These are phyloP conservation scores for Patella ulyssiponensis DNA, from an alignment of 2,888 invertebrate species.

Conservation along the genomic window DNA sequence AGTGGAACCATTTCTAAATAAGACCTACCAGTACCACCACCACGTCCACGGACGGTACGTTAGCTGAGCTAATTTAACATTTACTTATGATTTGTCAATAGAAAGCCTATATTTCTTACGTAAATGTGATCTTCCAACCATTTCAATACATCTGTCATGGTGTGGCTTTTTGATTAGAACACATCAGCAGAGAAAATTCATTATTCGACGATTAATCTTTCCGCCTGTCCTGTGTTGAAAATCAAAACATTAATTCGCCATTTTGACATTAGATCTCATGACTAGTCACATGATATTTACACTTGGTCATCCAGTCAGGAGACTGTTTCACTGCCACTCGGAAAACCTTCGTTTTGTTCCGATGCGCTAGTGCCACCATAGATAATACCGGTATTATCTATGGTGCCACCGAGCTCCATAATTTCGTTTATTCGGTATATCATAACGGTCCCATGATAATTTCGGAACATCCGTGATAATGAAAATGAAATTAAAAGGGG, in stretches of 20 bases:
- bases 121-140: slow-evolving; percentile 36
- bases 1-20: no score
- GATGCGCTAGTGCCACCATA: no score
- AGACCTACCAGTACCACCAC: no score
- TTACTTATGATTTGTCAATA: neutral
- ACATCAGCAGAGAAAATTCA: neutral
- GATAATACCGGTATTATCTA: no score
- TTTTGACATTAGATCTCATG: slow-evolving; percentile 4
- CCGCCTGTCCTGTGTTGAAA: neutral
- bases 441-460: no score
- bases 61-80: neutral
- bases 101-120: slow-evolving; percentile 21
- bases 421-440: no score
- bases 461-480: no score
- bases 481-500: no score
- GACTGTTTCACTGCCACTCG: no score
- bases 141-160: slow-evolving; percentile 17
- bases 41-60: no score
- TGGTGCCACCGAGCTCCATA: no score
- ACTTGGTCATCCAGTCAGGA: neutral
- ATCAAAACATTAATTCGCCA: neutral
- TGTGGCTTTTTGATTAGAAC: neutral
- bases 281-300: neutral
- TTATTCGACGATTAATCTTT: neutral
- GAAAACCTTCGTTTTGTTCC: no score